phyloP scores from a whole-genome alignment of 2,113 vertebrate species.

The Xyrauchen texanus region DNA sequence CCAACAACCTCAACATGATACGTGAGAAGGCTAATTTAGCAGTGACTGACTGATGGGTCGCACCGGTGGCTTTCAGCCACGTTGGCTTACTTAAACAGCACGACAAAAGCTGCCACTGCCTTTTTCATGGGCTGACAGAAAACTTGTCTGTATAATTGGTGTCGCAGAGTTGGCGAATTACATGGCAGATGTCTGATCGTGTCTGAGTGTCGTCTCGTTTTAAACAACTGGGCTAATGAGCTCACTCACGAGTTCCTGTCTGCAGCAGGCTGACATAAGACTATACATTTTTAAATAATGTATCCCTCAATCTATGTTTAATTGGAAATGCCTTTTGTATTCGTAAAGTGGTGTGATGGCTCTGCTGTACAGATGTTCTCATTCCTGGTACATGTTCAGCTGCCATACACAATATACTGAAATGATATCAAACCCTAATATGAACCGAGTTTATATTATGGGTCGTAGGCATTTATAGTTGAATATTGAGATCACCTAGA shows the following conservation, averaged over 20 bases:
- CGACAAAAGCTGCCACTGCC: constrained; percentile 39
- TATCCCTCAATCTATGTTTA: not conserved
- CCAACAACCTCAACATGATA: constrained; percentile 39
- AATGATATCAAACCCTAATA: too few species aligned
- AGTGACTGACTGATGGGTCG: constrained; percentile 57
- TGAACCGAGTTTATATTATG: too few species aligned
- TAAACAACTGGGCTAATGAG: constrained; percentile 1
- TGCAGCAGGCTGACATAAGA: not conserved
- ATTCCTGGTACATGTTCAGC: not conserved
- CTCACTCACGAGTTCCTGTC: not conserved
- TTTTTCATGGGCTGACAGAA: constrained; percentile 42
- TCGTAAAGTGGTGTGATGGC: not conserved
- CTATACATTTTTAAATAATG: constrained; percentile 15
- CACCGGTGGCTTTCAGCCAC: constrained; percentile 27
- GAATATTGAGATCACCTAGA: too few species aligned
- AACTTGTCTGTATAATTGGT: constrained; percentile 25
- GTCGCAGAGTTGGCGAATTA: constrained; percentile 3
- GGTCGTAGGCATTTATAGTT: too few species aligned
- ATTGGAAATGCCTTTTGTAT: constrained; percentile 22
- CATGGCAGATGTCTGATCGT: constrained; percentile 16
- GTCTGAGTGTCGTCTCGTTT: not conserved
- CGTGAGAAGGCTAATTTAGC: constrained; percentile 68
- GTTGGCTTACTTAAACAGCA: constrained; percentile 46
- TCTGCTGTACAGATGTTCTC: constrained; percentile 9
- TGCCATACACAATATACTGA: too few species aligned